These are phyloP conservation scores for Rhabditoides inermis DNA, from an alignment of 2,888 invertebrate genomes.

Conservation along the genomic window DNA sequence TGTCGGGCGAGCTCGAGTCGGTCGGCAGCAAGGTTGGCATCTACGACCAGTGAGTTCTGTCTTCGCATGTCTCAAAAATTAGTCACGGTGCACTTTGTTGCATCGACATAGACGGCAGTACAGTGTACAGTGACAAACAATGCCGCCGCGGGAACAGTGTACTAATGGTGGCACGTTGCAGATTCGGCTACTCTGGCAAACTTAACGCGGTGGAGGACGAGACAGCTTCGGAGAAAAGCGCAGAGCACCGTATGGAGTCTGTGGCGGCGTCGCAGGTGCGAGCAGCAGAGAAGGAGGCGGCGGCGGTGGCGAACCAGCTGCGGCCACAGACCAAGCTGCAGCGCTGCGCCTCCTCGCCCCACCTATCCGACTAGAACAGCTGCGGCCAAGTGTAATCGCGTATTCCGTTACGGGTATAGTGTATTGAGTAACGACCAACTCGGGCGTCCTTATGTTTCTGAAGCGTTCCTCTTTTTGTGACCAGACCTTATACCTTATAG, in stretches of 20 bases:
- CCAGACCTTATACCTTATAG: too few relatives aligned
- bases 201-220: slow-evolving; percentile 34
- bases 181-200: slow-evolving; percentile 39
- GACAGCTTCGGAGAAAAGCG: slow-evolving; percentile 24
- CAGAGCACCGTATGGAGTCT: too few relatives aligned
- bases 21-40: slow-evolving; percentile 44
- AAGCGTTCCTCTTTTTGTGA: too few relatives aligned
- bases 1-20: slow-evolving; percentile 45
- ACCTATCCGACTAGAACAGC: neutral
- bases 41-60: slow-evolving; percentile 39
- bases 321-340: slow-evolving; percentile 1
- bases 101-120: too few relatives aligned
- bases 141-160: neutral
- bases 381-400: too few relatives aligned
- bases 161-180: slow-evolving; percentile 7
- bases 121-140: too few relatives aligned
- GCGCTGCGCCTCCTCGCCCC: slow-evolving; percentile 3
- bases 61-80: too few relatives aligned
- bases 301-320: slow-evolving; percentile 1
- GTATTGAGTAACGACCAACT: too few relatives aligned
- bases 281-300: slow-evolving; percentile 3
- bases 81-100: too few relatives aligned
- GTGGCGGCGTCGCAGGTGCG: neutral
- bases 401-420: too few relatives aligned
- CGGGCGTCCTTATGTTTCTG: too few relatives aligned